Base-by-base conservation (phyloP, 1,140 invertebrate species). In the Drosophila erecta region DNA sequence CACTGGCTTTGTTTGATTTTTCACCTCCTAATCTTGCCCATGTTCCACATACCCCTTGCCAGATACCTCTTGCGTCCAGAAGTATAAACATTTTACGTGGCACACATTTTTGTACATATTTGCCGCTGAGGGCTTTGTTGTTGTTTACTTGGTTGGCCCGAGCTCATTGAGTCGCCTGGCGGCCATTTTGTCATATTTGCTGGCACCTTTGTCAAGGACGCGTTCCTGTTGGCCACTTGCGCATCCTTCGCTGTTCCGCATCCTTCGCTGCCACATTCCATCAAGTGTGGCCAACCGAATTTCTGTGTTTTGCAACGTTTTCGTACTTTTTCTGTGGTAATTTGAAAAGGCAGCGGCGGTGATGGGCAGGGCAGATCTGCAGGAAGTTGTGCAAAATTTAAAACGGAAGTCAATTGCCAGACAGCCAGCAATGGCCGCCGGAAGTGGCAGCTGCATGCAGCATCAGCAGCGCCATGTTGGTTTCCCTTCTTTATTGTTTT, bases 371-470 rank as follows among this genome's bases (percentile, higher is more conserved):
- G 3, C 38, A 56, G 71, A 65, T 62, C 84, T 37, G 20, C 64
- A 64, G 84, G 84, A 89, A 84, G 72, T 74, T 84, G 84, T 89
- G 84, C 84, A 89, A 89, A 89, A 89, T 89, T 89, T 89, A 89
- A 89, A 89, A 74, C 84, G 84, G 84, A 89, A 89, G 84, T 89
- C 84, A 84, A 89, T 89, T 89, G 84, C 89, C 84, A 89, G 84
- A 73, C 67, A 73, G 65, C 35, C 79, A 89, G 84, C 84, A 64
- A 73, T 77, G 81, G 81, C 65, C 71, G 78, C 72, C 85, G 84
- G 84, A 89, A 89, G 69, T 87, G 75, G 85, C 84, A 84, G 77
- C 84, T 73, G 79, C 76, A 79, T 84, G 64, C 84, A 76, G 76
- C 84, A 69, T 54, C 65, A 67, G 38, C 62, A 58, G 54, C 66